These are phyloP conservation scores for Drosophila santomea DNA, from an alignment of 1,140 invertebrate species.

Conservation along the genomic window DNA sequence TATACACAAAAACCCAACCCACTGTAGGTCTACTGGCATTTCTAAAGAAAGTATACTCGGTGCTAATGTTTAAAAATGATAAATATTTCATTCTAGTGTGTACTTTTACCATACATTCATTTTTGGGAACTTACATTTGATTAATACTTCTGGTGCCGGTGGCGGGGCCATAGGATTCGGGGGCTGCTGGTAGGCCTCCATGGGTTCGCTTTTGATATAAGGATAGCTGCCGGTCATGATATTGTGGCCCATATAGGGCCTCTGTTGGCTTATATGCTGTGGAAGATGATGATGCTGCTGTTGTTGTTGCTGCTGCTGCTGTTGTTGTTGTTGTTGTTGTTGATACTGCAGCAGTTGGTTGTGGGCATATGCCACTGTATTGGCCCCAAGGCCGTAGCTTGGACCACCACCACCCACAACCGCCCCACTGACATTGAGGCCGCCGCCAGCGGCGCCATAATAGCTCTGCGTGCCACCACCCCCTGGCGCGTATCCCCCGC, in stretches of 20 bases:
- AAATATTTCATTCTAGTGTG: no score
- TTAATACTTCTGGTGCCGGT: slow-evolving; percentile 72
- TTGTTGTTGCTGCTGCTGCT: slow-evolving; percentile 43
- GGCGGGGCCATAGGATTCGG: slow-evolving; percentile 68
- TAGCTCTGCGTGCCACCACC: slow-evolving; percentile 59
- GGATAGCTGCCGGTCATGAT: slow-evolving; percentile 67
- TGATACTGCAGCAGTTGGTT: slow-evolving; percentile 78
- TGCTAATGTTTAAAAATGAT: neutral
- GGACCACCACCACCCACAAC: slow-evolving; percentile 30
- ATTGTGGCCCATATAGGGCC: slow-evolving; percentile 63
- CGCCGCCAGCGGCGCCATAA: slow-evolving; percentile 51
- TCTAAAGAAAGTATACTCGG: neutral
- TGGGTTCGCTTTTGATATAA: slow-evolving; percentile 70
- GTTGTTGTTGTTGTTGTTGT: slow-evolving; percentile 70
- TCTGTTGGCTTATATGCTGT: slow-evolving; percentile 47
- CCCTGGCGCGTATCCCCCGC: slow-evolving; percentile 30
- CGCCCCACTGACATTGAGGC: slow-evolving; percentile 48
- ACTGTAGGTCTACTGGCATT: neutral
- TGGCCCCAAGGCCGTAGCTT: slow-evolving; percentile 72
- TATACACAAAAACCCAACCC: slow-evolving; percentile 3
- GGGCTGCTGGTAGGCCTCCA: slow-evolving; percentile 47
- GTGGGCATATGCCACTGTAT: slow-evolving; percentile 74
- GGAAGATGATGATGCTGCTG: slow-evolving; percentile 38
- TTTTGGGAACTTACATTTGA: slow-evolving; percentile 57
- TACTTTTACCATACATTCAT: no score